Evolutionary conservation across 2,888 invertebrate genomes (phyloP), one percentile per base, ranked within the genome.

Genomic region (Drosophila algonquin): DNA sequence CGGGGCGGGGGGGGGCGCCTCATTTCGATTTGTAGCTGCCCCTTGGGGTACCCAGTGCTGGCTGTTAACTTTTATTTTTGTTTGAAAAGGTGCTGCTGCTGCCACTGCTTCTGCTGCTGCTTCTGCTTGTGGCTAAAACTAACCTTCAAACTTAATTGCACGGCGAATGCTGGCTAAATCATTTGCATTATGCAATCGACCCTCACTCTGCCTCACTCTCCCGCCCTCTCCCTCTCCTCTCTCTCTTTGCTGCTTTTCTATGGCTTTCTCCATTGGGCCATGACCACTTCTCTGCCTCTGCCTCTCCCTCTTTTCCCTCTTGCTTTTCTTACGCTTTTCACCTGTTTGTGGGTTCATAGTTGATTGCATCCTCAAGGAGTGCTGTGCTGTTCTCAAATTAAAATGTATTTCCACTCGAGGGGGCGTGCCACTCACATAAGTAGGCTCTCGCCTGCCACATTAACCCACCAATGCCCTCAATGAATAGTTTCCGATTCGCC

Each of bases 91-190:
- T 61, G 10, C 59, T 65, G 68, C 48, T 61, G 10, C 59, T 65
- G 68, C 48, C 32, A 30, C 30, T 32, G 32, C 35, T 5, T 2
- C 12, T 35, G 12, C 4, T 27, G 14, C 52, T 48, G 16, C 27
- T 60, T 10, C 52, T 48, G 50, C 24, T 18, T 60, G 27, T 55
- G 51, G 54, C 68, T 51, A 64, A 67, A 67, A 67, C 73, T 76
- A 86, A 80, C 84, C 84, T 84, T 88, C 88, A 88, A 79, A 84
- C 81, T 80, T 86, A 84, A 84, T 84, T 88, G 84, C 88, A 88
- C 73, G 73, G 75, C 71, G 76, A 47, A 63, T 67, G 67, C 50
- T 72, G 71, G 84, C 78, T 76, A 76, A 87, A 87, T 79, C 75
- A 84, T 87, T 84, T 87, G 85, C 87, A 81, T 84, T 84, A 80